Evolutionary conservation across 2,888 invertebrate genomes (phyloP), one percentile per base, ranked within the genome.

Genomic region (Lasioglossum pauxillum): DNA sequence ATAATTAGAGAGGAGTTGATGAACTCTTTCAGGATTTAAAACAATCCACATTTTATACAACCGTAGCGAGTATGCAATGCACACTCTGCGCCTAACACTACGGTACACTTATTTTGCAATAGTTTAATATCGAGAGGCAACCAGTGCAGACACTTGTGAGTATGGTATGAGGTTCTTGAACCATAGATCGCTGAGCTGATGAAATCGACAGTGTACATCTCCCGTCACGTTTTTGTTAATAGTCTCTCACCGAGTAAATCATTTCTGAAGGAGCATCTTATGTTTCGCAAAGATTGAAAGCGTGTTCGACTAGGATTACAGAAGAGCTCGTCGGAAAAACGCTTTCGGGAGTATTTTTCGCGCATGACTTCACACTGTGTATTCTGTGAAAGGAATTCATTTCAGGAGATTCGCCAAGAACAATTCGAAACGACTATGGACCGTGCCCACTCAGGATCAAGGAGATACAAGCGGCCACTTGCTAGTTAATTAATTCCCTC

Each of bases 401-500:
- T 85, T 41, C 60, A 57, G 41, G 35, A 72, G 71, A 53, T 78
- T 74, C 75, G 49, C 44, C 46, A 27, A 53, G 73, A 73, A 81
- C 87, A 77, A 83, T 77, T 81, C 73, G 83, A 72, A 77, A 83
- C 60, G 80, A 83, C 76, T 44, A 69, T 38, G 74, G 75, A 35
- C 41, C 74, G 31, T 57, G 46, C 46, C 27, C 72, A 46, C 76
- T 41, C 49, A 75, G 78, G 46, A 57, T 80, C 75, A 38, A 80
- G 81, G 78, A 60, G 64, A 80, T 78, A 76, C 83, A 64, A 82
- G 77, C 64, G 53, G 53, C 44, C 75, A 73, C 83, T 78, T 72
- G 27, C 71, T 82, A 84, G 88, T 89, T 91, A 90, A 92, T 91
- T 92, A 90, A 92, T 91, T 92, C 89, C 64, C 90, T 88, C 88